These are phyloP conservation scores for Polyergus mexicanus DNA, from an alignment of 1,140 invertebrate genomes.

Conservation along the genomic window DNA sequence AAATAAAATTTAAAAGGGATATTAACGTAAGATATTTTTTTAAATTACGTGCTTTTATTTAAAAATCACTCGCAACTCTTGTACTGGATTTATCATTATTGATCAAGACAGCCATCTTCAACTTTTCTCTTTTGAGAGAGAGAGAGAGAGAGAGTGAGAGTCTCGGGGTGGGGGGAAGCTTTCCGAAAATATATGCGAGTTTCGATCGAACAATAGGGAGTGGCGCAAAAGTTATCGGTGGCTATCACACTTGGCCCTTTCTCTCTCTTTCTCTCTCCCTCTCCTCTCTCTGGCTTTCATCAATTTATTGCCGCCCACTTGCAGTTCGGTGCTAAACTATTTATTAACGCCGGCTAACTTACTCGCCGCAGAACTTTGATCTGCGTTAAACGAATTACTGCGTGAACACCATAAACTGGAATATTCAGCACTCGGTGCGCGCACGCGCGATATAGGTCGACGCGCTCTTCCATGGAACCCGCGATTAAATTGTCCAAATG, in stretches of 20 bases:
- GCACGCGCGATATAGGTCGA: conserved; percentile 40
- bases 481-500: conserved; percentile 49
- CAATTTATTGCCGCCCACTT: conserved; percentile 63
- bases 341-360: conserved; percentile 63
- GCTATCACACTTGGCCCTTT: conserved; percentile 63
- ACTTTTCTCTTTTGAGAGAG: neutral
- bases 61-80: neutral
- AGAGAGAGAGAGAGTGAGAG: no score
- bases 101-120: neutral
- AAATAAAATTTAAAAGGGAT: neutral
- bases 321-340: conserved; percentile 62
- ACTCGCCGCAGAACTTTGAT: conserved; percentile 54
- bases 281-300: conserved; percentile 47
- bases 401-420: conserved; percentile 61
- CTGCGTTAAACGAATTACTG: conserved; percentile 64
- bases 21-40: neutral
- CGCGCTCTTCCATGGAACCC: neutral
- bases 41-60: neutral
- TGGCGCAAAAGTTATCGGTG: conserved; percentile 52
- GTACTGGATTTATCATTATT: neutral
- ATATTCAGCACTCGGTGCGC: conserved; percentile 52
- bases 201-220: conserved; percentile 51
- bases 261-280: conserved; percentile 49
- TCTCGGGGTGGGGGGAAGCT: neutral
- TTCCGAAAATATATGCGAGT: conserved; percentile 51